A percentile compares a stretch with the other conserved stretches of the same genome.
These are phyloP conservation scores for Dicranocentrus wangi DNA, from an alignment of 2,888 invertebrate genomes.

Conservation along the genomic window DNA sequence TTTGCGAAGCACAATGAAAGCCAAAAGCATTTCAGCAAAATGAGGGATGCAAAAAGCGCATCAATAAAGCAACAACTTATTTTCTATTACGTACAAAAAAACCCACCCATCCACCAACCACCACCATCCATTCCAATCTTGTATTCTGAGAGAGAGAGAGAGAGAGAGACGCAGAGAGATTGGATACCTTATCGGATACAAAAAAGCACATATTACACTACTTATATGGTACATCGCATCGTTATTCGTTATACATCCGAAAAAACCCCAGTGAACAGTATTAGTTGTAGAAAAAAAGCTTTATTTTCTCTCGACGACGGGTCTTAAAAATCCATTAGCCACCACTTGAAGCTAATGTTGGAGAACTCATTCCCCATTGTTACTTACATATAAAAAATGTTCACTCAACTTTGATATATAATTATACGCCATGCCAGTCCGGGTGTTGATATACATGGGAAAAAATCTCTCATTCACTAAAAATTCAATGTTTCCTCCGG, in stretches of 20 bases:
- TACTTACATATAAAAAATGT: conserved; percentile 15
- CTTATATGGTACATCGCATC: no score
- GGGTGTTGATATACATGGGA: neutral
- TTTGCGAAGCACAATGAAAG: no score
- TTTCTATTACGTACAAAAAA: conserved; percentile 45
- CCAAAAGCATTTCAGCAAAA: conserved; percentile 17
- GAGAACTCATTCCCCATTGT: conserved; percentile 56
- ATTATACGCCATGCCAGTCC: neutral
- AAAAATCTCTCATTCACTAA: conserved; percentile 3
- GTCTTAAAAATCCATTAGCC: conserved; percentile 66
- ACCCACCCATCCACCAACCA: no score
- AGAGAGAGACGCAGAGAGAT: no score
- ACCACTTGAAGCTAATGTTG: conserved; percentile 56
- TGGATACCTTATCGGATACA: no score
- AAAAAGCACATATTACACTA: no score
- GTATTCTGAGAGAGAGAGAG: conserved; percentile 22
- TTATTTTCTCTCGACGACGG: conserved; percentile 44
- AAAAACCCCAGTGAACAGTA: conserved; percentile 22
- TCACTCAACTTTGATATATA: neutral
- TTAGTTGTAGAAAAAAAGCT: conserved; percentile 36
- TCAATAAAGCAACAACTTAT: conserved; percentile 44
- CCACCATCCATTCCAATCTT: conserved; percentile 42
- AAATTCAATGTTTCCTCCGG: conserved; percentile 22
- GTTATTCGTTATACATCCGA: no score
- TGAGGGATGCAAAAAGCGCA: conserved; percentile 27